Base-by-base conservation (phyloP, 2,888 invertebrate species). In the Hypomecis atomaria region DNA sequence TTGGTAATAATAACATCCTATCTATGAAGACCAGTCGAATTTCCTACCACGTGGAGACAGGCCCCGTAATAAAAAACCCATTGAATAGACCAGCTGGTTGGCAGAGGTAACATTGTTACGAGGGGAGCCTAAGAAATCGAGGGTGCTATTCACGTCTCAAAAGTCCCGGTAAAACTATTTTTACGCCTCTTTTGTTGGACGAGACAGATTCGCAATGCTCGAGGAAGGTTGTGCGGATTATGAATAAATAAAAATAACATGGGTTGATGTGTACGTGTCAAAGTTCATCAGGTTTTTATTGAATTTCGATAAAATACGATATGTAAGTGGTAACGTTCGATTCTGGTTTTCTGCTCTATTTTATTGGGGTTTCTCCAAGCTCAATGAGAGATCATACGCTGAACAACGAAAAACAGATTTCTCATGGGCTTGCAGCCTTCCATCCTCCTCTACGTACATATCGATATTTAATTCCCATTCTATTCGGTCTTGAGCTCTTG, bases 41-140 rank as follows among this genome's bases (percentile, higher is more conserved):
- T 83, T 87, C 86, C 87, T 83, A 86, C 86, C 88, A 90, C 90
- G 89, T 90, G 89, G 83, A 83, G 75, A 77, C 76, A 76, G 68
- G 75, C 76, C 74, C 71, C 78, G 73, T 69, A 54, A 73, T 71
- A 72, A 78, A 83, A 82, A 81, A 77, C 68, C 70, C 44, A 72
- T 81, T 91, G 78, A 89, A 91, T 88, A 87, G 88, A 85, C 87
- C 92, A 91, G 90, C 90, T 92, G 91, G 89, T 88, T 81, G 78
- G 75, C 83, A 79, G 79, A 86, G 85, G 88, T 85, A 87, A 88
- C 84, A 86, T 84, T 87, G 86, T 87, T 84, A 81, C 78, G 82
- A 85, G 85, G 85, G 87, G 84, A 77, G 76, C 81, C 76, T 74
- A 84, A 87, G 85, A 72, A 73, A 85, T 86, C 79, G 84, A 86